Percentiles rank a stretch among this genome's conserved stretches.
Conservation (phyloP, 2,113 vertebrate species). For the Ardeotis arabs region DNA sequence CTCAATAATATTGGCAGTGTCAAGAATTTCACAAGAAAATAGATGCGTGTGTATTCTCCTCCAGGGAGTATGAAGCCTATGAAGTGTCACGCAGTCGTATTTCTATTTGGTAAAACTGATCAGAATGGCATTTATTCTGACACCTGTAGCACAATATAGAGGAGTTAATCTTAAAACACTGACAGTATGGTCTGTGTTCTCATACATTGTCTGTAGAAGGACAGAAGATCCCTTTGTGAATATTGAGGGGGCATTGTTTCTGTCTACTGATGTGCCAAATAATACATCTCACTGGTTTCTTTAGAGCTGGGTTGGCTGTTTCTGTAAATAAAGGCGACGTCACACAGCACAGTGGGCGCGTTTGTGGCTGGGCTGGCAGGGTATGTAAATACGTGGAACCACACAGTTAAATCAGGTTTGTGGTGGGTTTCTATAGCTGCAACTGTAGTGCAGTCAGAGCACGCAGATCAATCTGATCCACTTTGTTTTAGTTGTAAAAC, state of each 20-base stretch:
- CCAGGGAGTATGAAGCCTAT: neutral
- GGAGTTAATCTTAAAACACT: neutral
- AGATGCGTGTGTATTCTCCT: neutral
- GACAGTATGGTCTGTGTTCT: neutral
- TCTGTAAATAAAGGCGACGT: neutral
- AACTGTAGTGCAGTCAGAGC: neutral
- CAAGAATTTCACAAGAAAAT: neutral
- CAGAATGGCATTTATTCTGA: neutral
- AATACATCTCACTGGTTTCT: neutral
- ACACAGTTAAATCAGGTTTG: neutral
- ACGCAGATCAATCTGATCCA: neutral
- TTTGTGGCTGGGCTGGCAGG: neutral
- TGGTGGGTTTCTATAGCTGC: neutral
- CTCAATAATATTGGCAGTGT: neutral
- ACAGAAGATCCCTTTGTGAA: neutral
- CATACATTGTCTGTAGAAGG: rapidly evolving
- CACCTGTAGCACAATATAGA: neutral
- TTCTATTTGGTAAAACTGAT: neutral
- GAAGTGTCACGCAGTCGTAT: neutral
- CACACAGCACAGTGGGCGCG: neutral
- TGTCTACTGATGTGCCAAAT: neutral
- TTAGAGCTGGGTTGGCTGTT: neutral
- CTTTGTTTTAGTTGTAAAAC: neutral
- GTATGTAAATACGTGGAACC: neutral
- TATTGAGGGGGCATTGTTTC: neutral